phyloP scores from a whole-genome alignment of 2,888 invertebrate species.

The Drosophila kambysellisi region DNA sequence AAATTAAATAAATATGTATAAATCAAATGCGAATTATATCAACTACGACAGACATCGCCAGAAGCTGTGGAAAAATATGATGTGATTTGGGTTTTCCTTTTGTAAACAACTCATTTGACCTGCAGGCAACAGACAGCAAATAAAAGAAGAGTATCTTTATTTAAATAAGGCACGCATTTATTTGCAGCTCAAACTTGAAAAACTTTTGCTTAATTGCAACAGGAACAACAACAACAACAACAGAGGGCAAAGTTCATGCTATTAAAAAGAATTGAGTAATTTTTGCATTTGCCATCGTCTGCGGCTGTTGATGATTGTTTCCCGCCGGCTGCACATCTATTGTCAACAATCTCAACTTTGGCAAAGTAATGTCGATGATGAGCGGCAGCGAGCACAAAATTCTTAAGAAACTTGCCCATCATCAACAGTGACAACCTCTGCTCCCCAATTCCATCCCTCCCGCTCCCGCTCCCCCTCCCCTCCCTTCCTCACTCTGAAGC shows the following conservation, averaged over 20 bases:
- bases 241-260: slow-evolving; percentile 30
- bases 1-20: not conserved
- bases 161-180: slow-evolving; percentile 41
- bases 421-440: slow-evolving; percentile 40
- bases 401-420: slow-evolving; percentile 64
- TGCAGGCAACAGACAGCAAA: slow-evolving; percentile 21
- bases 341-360: slow-evolving; percentile 45
- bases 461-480: not conserved
- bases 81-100: slow-evolving; percentile 15
- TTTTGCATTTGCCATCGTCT: slow-evolving; percentile 64
- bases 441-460: not conserved
- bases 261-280: slow-evolving; percentile 49
- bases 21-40: not conserved
- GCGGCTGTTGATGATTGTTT: slow-evolving; percentile 76
- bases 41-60: slow-evolving; percentile 10
- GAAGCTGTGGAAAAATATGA: slow-evolving; percentile 1
- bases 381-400: slow-evolving; percentile 46
- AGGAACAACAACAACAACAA: slow-evolving; percentile 16
- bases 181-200: slow-evolving; percentile 23
- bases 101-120: slow-evolving; percentile 17
- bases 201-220: slow-evolving; percentile 64
- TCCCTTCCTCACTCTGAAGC: not conserved
- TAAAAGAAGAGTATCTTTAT: slow-evolving; percentile 30
- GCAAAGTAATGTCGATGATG: slow-evolving; percentile 63
- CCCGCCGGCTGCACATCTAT: slow-evolving; percentile 58